Conservation (phyloP, 2,888 invertebrate genomes). For the Eretmocerus hayati region DNA sequence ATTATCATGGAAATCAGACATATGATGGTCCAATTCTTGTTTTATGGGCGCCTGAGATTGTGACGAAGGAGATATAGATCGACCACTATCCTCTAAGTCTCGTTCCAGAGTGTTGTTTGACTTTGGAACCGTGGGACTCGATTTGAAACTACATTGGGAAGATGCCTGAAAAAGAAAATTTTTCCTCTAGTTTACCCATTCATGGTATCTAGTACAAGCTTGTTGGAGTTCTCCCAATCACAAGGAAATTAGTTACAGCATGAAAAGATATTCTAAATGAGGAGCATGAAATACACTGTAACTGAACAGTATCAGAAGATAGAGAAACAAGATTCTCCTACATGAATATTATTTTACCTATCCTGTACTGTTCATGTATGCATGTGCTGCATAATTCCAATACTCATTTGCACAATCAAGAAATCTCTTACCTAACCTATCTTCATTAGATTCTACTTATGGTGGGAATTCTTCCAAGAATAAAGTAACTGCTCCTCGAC, state of each 20-base stretch:
- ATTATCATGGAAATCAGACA: constrained; percentile 48
- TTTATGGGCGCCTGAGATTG: constrained; percentile 53
- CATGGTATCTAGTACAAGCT: no score
- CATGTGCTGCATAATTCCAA: neutral
- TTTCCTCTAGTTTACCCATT: no score
- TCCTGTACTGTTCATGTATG: constrained; percentile 3
- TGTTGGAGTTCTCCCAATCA: no score
- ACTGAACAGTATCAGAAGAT: no score
- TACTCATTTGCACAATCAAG: constrained; percentile 9
- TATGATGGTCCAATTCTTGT: constrained; percentile 56
- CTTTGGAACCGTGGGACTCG: constrained; percentile 57
- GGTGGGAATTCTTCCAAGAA: neutral
- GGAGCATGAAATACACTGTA: no score
- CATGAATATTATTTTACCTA: no score
- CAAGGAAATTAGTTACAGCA: no score
- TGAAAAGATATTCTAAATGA: no score
- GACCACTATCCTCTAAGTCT: constrained; percentile 51
- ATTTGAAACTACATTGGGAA: constrained; percentile 60
- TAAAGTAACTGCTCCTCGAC: neutral
- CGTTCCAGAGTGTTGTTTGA: constrained; percentile 55
- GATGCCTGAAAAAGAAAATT: constrained; percentile 50
- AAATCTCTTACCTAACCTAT: constrained; percentile 14
- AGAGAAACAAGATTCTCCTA: no score
- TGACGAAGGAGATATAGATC: constrained; percentile 53
- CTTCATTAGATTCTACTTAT: neutral